phyloP scores from a whole-genome alignment of 2,888 invertebrate species.

The Cyclophora punctaria region DNA sequence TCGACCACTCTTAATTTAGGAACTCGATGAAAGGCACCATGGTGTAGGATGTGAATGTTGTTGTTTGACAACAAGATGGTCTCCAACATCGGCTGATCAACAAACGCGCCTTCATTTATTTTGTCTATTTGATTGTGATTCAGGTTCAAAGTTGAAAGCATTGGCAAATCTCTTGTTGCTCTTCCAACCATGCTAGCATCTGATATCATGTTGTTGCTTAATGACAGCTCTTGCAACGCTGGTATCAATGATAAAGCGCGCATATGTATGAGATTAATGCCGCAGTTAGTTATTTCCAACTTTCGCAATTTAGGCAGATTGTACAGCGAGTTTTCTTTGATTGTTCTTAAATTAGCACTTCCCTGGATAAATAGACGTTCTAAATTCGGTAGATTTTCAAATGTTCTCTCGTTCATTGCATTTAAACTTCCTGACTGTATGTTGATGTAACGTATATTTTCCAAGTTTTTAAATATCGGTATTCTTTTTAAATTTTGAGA shows the following conservation, averaged over 20 bases:
- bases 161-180: conserved; percentile 83
- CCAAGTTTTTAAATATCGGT: conserved; percentile 81
- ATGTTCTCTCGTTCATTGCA: conserved; percentile 80
- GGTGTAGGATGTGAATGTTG: conserved; percentile 82
- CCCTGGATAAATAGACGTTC: conserved; percentile 85
- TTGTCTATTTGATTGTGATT: conserved; percentile 82
- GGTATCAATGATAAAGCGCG: conserved; percentile 83
- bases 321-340: conserved; percentile 84
- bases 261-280: conserved; percentile 85
- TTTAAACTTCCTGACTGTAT: conserved; percentile 80
- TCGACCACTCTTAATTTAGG: conserved; percentile 83
- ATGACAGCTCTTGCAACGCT: conserved; percentile 79
- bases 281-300: conserved; percentile 85
- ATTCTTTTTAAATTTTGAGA: conserved; percentile 83
- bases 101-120: conserved; percentile 85
- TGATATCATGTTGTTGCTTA: conserved; percentile 82
- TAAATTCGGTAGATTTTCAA: conserved; percentile 80
- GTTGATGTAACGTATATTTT: conserved; percentile 82
- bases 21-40: conserved; percentile 87
- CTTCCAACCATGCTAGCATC: conserved; percentile 90
- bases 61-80: conserved; percentile 82
- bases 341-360: conserved; percentile 77
- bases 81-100: conserved; percentile 82
- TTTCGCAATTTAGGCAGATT: conserved; percentile 79
- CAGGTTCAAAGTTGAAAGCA: conserved; percentile 80